Evolutionary conservation across 2,113 vertebrate species (phyloP).

Genomic region (Paedocypris sp.): DNA sequence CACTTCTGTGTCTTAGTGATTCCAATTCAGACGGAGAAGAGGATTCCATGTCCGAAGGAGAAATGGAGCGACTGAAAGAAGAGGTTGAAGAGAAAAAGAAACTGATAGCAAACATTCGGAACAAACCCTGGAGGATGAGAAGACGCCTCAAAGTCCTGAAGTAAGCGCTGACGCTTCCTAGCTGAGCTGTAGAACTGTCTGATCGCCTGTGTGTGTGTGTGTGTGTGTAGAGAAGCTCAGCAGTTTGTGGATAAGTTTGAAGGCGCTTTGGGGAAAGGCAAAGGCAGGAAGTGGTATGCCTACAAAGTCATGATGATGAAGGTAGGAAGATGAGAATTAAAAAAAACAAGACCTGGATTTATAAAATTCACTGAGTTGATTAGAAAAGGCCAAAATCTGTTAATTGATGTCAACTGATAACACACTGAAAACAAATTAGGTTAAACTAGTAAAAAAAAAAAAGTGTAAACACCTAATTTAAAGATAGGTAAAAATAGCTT

Average conservation of each 20-base stretch:
- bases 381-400: too few relatives aligned
- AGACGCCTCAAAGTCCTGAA: constrained; percentile 73
- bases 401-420: not conserved
- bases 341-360: too few relatives aligned
- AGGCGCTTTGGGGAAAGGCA: constrained; percentile 91
- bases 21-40: constrained; percentile 56
- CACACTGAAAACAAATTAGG: not conserved
- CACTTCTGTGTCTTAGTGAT: constrained; percentile 61
- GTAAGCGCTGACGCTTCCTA: constrained; percentile 51
- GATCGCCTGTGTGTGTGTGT: not conserved
- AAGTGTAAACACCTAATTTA: too few relatives aligned
- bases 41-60: constrained; percentile 84
- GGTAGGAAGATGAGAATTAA: constrained; percentile 53
- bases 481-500: not conserved
- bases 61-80: constrained; percentile 74
- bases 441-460: too few relatives aligned
- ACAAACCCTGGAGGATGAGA: constrained; percentile 90
- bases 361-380: too few relatives aligned
- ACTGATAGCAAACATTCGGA: constrained; percentile 80
- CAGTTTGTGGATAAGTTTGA: constrained; percentile 93
- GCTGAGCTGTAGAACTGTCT: not conserved
- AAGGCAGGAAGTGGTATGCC: constrained; percentile 82
- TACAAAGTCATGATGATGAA: constrained; percentile 95
- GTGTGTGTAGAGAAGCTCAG: constrained; percentile 76
- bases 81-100: constrained; percentile 95